A percentile compares a stretch with the other conserved stretches of the same genome.
Evolutionary conservation across 1,140 invertebrate species (phyloP).

Genomic region (Chymomyza costata): DNA sequence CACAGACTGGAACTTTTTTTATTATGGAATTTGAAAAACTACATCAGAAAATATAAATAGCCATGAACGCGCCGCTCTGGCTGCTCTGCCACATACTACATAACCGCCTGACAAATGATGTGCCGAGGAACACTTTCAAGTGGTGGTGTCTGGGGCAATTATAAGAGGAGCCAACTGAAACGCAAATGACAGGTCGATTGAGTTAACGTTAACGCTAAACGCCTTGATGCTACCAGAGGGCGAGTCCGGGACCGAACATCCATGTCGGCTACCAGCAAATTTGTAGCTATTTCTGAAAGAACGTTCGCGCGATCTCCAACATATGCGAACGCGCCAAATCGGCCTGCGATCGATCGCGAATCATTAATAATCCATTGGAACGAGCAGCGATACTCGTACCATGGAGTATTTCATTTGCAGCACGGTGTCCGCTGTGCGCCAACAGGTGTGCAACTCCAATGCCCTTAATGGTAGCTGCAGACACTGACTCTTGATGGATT

Average conservation of each 20-base stretch:
- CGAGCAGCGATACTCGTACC: conserved; percentile 28
- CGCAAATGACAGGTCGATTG: conserved; percentile 74
- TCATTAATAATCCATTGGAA: conserved; percentile 72
- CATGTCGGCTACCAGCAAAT: conserved; percentile 36
- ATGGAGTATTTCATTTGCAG: conserved; percentile 26
- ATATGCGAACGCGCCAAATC: too few species aligned
- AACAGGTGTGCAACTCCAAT: conserved; percentile 61
- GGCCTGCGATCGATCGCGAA: conserved; percentile 64
- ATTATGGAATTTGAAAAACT: too few species aligned
- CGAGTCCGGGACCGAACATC: conserved; percentile 1
- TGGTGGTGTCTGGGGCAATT: conserved; percentile 71
- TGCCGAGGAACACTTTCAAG: conserved; percentile 69
- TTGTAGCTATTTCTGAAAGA: conserved; percentile 58
- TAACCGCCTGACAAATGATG: conserved; percentile 63
- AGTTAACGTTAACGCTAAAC: conserved; percentile 74
- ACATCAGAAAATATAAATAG: conserved; percentile 28
- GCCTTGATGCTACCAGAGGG: conserved; percentile 26
- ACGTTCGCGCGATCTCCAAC: conserved; percentile 40
- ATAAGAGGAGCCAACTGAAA: conserved; percentile 63
- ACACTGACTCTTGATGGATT: conserved; percentile 3
- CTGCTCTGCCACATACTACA: conserved; percentile 18
- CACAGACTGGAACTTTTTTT: too few species aligned
- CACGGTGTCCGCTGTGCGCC: conserved; percentile 28
- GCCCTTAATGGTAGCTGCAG: conserved; percentile 9
- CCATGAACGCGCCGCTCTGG: conserved; percentile 15